Conservation (phyloP, 1,140 invertebrate genomes). For the Vanessa tameamea region DNA sequence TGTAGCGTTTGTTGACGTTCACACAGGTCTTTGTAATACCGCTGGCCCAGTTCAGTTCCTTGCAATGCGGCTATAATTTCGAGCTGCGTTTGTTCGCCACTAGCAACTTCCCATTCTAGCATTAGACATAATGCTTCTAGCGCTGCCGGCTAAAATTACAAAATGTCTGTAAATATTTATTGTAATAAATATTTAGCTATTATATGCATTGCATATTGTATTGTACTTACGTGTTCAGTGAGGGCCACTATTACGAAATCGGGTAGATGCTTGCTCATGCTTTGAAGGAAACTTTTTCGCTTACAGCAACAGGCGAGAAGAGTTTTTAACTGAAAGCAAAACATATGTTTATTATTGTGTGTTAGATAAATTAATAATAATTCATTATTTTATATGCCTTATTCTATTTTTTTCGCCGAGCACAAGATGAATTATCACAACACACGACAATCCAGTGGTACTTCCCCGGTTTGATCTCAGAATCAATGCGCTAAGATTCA, state of each 20-base stretch:
- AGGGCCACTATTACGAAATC: slow-evolving; percentile 89
- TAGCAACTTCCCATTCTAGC: slow-evolving; percentile 87
- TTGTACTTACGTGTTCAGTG: slow-evolving; percentile 83
- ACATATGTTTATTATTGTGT: background rate
- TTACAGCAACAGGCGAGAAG: slow-evolving; percentile 89
- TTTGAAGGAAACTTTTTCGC: slow-evolving; percentile 88
- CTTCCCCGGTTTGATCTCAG: too few relatives aligned
- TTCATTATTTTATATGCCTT: too few relatives aligned
- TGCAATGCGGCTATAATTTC: slow-evolving; percentile 92
- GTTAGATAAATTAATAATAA: too few relatives aligned
- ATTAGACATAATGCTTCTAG: slow-evolving; percentile 89
- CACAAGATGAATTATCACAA: too few relatives aligned
- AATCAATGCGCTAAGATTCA: too few relatives aligned
- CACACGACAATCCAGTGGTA: too few relatives aligned
- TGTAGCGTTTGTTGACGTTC: slow-evolving; percentile 88
- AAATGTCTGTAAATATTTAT: slow-evolving; percentile 15
- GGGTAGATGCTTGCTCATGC: slow-evolving; percentile 86
- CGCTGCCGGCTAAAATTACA: slow-evolving; percentile 75
- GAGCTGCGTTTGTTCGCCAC: slow-evolving; percentile 84
- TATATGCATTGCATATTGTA: too few relatives aligned
- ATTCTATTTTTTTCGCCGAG: too few relatives aligned
- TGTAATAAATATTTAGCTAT: background rate
- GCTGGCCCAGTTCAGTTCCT: slow-evolving; percentile 86
- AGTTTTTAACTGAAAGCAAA: slow-evolving; percentile 81
- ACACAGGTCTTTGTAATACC: slow-evolving; percentile 87